Percentiles rank a stretch among this genome's conserved stretches.
Conservation (phyloP, 2,113 vertebrate species). For the Ailurus styani region DNA sequence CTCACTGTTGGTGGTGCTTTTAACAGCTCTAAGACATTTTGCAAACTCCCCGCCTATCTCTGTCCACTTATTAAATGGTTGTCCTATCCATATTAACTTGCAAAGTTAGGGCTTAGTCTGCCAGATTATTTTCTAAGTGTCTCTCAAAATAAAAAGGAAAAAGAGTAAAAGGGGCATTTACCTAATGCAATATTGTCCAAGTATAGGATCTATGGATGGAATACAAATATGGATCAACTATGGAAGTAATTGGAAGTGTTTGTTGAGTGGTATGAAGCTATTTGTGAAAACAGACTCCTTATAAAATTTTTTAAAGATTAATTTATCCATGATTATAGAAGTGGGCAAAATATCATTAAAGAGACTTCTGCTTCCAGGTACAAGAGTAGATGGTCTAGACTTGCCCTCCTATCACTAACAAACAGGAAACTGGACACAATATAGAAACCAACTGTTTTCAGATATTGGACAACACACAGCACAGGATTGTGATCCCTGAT, state of each 20-base stretch:
- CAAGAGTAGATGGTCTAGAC: not conserved
- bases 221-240: constrained; percentile 11
- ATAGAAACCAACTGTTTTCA: not conserved
- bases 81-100: not conserved
- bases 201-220: not conserved
- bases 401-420: not conserved
- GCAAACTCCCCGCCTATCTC: not conserved
- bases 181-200: not conserved
- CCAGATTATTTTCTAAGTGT: constrained; percentile 8
- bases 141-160: not conserved
- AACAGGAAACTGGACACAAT: not conserved
- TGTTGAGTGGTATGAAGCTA: not conserved
- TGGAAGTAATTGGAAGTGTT: not conserved
- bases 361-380: not conserved
- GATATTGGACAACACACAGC: not conserved
- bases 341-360: not conserved
- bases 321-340: not conserved
- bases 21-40: not conserved
- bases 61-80: constrained; percentile 1
- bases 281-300: not conserved
- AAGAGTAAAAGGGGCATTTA: not conserved
- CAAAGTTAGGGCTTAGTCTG: not conserved
- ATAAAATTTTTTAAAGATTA: not conserved
- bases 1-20: not conserved
- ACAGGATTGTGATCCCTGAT: not conserved